A percentile compares a stretch with the other conserved stretches of the same genome.
These are phyloP conservation scores for Drosophila murphyi DNA, from an alignment of 1,140 invertebrate species.

Conservation along the genomic window DNA sequence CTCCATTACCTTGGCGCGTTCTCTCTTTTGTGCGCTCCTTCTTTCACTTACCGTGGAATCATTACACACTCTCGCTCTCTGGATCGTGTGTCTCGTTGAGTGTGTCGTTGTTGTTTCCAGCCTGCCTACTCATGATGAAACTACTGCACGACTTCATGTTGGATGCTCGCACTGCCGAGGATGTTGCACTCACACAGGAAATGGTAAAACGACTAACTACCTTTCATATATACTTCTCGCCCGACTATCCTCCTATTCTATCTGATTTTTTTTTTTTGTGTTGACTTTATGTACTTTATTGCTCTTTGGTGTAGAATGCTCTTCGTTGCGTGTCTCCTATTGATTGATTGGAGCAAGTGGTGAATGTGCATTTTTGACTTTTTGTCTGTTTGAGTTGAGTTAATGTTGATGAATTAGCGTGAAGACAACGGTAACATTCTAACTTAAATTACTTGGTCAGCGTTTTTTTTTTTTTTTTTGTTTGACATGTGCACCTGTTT, in stretches of 20 bases:
- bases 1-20: conserved; percentile 15
- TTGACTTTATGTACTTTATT: not conserved
- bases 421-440: not conserved
- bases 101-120: conserved; percentile 15
- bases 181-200: conserved; percentile 82
- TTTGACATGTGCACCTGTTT: not conserved
- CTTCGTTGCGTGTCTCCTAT: conserved; percentile 19
- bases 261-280: too few relatives aligned
- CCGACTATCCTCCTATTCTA: too few relatives aligned
- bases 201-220: conserved; percentile 71
- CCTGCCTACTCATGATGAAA: conserved; percentile 79
- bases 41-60: conserved; percentile 12
- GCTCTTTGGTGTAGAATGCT: too few relatives aligned
- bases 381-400: conserved; percentile 6
- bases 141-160: conserved; percentile 82
- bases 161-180: conserved; percentile 75
- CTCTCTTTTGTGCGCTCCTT: conserved; percentile 28
- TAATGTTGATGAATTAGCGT: conserved; percentile 9
- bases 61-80: conserved; percentile 35
- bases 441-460: not conserved
- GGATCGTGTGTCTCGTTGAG: conserved; percentile 53
- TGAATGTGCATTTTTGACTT: conserved; percentile 21
- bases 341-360: conserved; percentile 35
- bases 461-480: conserved; percentile 1
- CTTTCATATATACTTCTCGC: not conserved